Evolutionary conservation across 1,140 invertebrate genomes (phyloP), one percentile per base, ranked within the genome.

Genomic region (Drosophila oshimai): DNA sequence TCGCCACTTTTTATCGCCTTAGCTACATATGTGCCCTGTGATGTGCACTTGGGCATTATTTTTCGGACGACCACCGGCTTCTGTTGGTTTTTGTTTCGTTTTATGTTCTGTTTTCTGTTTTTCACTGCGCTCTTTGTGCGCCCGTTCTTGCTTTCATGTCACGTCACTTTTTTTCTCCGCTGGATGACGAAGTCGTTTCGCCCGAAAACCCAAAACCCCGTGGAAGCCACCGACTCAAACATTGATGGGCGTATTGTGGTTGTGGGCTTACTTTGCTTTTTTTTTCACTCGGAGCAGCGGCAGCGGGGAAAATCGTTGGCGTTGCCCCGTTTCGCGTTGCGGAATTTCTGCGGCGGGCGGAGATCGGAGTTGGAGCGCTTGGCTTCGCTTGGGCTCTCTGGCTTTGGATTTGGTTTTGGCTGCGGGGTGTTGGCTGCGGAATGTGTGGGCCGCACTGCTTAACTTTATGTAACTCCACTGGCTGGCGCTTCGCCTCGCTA

Each of bases 131-230:
- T 70, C 67, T 61, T 53, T 68, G 53, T 33, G 47, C 69, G 34
- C 62, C 51, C 65, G 58, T 87, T 81, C 55, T 62, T 44, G 77
- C 69, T 70, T 77, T 88, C 81, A 87, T 83, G 83, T 87, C 83
- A 87, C 83, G 77, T 83, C 78, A 84, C 60, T 77, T 77, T 74
- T 70, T 75, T 84, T 50, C 53, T 73, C 34, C 67, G 58, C 50
- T 76, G 86, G 81, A 86, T 86, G 81, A 86, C 81, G 81, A 86
- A 81, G 81, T 58, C 81, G 62, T 87, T 86, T 84, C 67, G 79
- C 71, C 58, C 71, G 41, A 75, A 72, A 57, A 57, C 20, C 36
- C 13, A 13, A 61, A 41, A 24, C 26, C 17, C 18, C 22, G 9
- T 17, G 17, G 53, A 37, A 42, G 53, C 53, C 58, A 46, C 50